Base-by-base conservation (phyloP, 2,113 vertebrate species). In the Recurvirostra avosetta region DNA sequence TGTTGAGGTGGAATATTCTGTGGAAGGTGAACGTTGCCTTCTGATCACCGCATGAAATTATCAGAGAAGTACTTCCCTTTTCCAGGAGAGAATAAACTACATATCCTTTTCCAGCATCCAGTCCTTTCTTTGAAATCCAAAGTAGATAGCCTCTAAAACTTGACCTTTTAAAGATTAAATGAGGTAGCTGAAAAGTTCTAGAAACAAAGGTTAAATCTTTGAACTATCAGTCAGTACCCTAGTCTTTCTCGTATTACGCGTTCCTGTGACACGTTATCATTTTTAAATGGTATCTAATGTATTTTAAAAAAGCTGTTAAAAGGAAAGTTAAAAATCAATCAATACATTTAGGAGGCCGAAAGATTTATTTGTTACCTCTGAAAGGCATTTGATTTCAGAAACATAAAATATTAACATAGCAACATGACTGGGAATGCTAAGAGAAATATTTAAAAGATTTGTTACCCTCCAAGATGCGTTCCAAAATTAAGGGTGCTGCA, bases 371-470 rank as follows among this genome's bases (percentile, higher is more conserved):
- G 13, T 47, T 52, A 88, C 27, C 12, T 88, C 68, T 84, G 50
- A 92, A 96, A 88, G 26, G 45, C 27, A 70, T 58, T 58, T 89
- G 38, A 85, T 70, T 92, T 95, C 71, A 94, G 41, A 94, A 82
- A 19, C 20, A 90, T 47, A 63, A 93, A 95, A 88, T 45, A 90
- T 41, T 88, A 92, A 92, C 65, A 73, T 1, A 86, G 40, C 20
- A 83, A 56, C n/a, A 62, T 45, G 45, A 92, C 36, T 63, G 15
- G 11, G 40, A 88, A 88, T 43, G 71, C 34, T 41, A 81, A 59
- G 27, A 93, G 40, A 63, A 79, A 21, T 36, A 90, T 50, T 36
- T 63, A 53, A 56, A 56, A 88, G 22, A 68, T 32, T 34, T 34
- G 68, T 75, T 68, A 88, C 29, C 58, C 25, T 78, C 78, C 27